phyloP scores from a whole-genome alignment of 2,888 invertebrate genomes.

The Drosophila subsilvestris region DNA sequence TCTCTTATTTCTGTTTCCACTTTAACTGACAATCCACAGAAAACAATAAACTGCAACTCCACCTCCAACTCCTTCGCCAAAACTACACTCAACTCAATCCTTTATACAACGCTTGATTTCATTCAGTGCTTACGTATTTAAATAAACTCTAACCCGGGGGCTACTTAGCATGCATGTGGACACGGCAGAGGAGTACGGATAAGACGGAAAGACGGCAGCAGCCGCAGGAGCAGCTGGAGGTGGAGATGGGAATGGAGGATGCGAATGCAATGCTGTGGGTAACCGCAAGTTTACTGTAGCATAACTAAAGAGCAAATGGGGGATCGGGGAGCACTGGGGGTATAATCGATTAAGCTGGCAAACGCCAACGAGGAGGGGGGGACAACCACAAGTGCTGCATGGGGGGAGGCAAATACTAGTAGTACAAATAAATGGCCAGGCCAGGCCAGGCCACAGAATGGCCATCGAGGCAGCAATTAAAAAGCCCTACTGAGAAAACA shows the following conservation, averaged over 20 bases:
- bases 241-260: not conserved
- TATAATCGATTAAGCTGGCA: slow-evolving; percentile 11
- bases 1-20: too few relatives aligned
- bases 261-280: slow-evolving; percentile 15
- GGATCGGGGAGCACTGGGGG: slow-evolving; percentile 7
- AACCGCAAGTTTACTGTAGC: slow-evolving; percentile 39
- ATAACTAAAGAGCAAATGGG: slow-evolving; percentile 11
- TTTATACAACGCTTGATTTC: slow-evolving; percentile 21
- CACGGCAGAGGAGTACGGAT: not conserved
- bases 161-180: slow-evolving; percentile 18
- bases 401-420: slow-evolving; percentile 16
- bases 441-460: slow-evolving; percentile 63
- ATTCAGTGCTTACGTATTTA: slow-evolving; percentile 26
- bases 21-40: not conserved
- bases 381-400: slow-evolving; percentile 37
- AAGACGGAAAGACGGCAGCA: not conserved
- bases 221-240: too few relatives aligned
- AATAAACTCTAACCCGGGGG: slow-evolving; percentile 22
- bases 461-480: slow-evolving; percentile 63
- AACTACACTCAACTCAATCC: not conserved
- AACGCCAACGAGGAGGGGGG: slow-evolving; percentile 3
- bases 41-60: not conserved
- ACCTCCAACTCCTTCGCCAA: not conserved
- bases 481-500: slow-evolving; percentile 52
- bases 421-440: slow-evolving; percentile 58